Evolutionary conservation across 1,140 invertebrate species (phyloP), one percentile per base, ranked within the genome.

Genomic region (Oryctes rhinoceros): DNA sequence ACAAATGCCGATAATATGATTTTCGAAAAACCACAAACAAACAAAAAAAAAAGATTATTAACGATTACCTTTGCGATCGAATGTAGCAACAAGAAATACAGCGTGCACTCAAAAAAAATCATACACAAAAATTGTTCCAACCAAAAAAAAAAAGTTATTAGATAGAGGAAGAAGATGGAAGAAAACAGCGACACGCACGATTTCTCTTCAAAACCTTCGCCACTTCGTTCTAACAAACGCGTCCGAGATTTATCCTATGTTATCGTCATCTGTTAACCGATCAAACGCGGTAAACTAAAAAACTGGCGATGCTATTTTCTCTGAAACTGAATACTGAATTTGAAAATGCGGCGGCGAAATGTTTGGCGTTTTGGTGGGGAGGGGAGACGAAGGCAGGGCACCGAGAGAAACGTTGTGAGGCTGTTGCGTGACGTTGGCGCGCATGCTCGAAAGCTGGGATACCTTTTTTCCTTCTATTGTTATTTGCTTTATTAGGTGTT

Each of bases 341-440:
- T 71, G 65, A 71, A 71, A 71, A 71, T 71, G 39, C 0, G 39
- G 39, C 39, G 39, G 39, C 39, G 65, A 15, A 71, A 71, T 18
- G 65, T 44, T 5, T 1, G 9, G 1, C 39, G n/a, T n/a, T n/a
- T 30, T 1, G 24, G 24, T 30, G 24, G 24, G 39, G 39, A 3
- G 35, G 65, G 3, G 65, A 24, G 24, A 15, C 1, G 18, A 37
- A 86, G 84, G 85, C 85, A 84, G 83, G 76, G 81, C 81, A 48
- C 85, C 84, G 53, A 15, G 53, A 59, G 18, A 44, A 44, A 44
- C 39, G 9, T 10, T 10, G 39, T 3, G 5, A 44, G 39, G 39
- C 39, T 44, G 39, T 44, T 44, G 5, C 39, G 39, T 5, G 39
- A 44, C 53, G 24, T 65, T 15, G 62, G 53, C 35, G 49, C 53